Evolutionary conservation across 2,113 vertebrate species (phyloP).

Genomic region (Lophura nycthemera): DNA sequence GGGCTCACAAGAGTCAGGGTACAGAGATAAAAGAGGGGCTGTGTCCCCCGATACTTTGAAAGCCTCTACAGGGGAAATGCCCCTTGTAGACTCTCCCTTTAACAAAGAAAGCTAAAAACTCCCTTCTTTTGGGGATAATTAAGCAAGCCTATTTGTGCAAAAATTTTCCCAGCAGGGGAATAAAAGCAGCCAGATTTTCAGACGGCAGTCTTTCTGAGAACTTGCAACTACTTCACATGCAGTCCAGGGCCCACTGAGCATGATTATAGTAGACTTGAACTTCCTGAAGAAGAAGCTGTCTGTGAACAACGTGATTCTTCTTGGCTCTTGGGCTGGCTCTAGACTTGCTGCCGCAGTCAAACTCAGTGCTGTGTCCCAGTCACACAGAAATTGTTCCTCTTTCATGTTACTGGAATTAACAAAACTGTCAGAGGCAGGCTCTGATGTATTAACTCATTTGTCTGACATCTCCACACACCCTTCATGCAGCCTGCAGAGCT

Average conservation of each 20-base stretch:
- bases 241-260: neutral
- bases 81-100: no score
- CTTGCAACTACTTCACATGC: neutral
- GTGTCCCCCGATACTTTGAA: no score
- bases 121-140: no score
- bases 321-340: accelerated
- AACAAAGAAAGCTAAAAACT: no score
- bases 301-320: neutral
- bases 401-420: neutral
- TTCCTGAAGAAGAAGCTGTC: neutral
- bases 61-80: no score
- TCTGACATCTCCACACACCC: neutral
- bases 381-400: neutral
- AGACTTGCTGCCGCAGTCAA: neutral
- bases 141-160: no score
- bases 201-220: accelerated
- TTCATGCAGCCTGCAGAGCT: neutral
- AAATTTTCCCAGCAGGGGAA: neutral
- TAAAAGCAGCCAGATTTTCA: neutral
- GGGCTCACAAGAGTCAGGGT: no score
- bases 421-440: neutral
- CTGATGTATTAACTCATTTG: neutral
- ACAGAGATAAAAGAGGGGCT: no score
- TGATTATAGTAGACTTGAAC: neutral
- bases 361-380: neutral